Evolutionary conservation across 1,140 invertebrate species (phyloP), one percentile per base, ranked within the genome.

Genomic region (Lepidurus packardi): DNA sequence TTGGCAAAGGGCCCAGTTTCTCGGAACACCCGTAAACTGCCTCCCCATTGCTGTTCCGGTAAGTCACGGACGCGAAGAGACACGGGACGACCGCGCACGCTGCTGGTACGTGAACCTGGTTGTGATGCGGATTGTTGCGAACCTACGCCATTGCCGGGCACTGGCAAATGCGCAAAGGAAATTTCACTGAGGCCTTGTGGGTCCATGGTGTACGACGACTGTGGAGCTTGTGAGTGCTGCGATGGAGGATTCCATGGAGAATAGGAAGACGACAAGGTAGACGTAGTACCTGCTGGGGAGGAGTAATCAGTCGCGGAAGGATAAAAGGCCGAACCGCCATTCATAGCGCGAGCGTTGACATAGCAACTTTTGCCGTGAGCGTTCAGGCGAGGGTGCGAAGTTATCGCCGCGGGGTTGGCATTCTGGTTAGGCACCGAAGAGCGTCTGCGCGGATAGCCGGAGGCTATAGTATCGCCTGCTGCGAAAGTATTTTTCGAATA

Each of bases 1-100:
- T 86, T 86, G 80, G 85, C 83, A 73, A 73, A 45, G 16, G 73
- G 78, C 16, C 74, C 43, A 8, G 73, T 78, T 43, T 78, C 78
- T 11, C 78, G 78, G 21, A 65, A 65, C 53, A 65, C 53, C 21
- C 53, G 53, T 65, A 65, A 65, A 65, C 53, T 65, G 53, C 53
- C 53, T 9, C 53, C 53, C 53, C 53, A 65, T 65, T 65, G 53
- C 53, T 65, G 53, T 13, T 65, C 13, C 53, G 8, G 53, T 11
- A 65, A 21, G 13, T 65, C 53, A 13, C 6, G 16, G 21, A 21
- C 53, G 53, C 53, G 53, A 13, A 65, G 53, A 1, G 53, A 65
- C 21, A 65, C 16, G 53, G 16, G 6, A 13, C 53, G 53, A 16
- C 21, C 53, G 53, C 53, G 53, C n/a, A 65, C 53, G 21, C 53